These are phyloP conservation scores for Phanerotoma sp. DNA, from an alignment of 2,888 invertebrate species.

Conservation along the genomic window DNA sequence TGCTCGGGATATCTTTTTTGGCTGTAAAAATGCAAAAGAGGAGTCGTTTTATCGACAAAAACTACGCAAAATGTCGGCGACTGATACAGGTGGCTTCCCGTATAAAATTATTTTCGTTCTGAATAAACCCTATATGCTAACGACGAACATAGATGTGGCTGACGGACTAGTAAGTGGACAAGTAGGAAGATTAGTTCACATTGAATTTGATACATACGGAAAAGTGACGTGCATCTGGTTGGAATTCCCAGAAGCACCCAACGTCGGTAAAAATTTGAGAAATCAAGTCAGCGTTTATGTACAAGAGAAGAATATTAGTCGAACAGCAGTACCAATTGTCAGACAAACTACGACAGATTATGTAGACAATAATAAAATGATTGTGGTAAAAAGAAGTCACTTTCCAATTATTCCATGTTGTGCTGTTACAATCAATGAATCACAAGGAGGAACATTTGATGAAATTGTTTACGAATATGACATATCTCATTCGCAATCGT, in stretches of 20 bases:
- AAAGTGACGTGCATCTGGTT: neutral
- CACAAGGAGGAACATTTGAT: neutral
- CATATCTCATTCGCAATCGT: neutral
- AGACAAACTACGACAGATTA: neutral
- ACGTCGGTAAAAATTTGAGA: neutral
- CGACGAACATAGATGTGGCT: slow-evolving; percentile 43
- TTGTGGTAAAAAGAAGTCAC: neutral
- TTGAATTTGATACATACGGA: neutral
- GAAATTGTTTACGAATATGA: neutral
- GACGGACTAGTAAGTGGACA: slow-evolving; percentile 46
- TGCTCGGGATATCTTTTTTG: too few species aligned
- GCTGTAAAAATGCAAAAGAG: too few species aligned
- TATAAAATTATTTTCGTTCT: slow-evolving; percentile 34
- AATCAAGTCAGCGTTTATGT: neutral
- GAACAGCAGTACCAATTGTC: neutral
- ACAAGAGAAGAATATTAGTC: neutral
- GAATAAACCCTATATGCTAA: slow-evolving; percentile 35
- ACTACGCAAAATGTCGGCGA: slow-evolving; percentile 30
- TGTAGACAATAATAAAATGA: neutral
- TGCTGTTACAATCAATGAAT: neutral
- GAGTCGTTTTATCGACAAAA: too few species aligned
- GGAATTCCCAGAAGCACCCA: neutral
- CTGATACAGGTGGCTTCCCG: slow-evolving; percentile 43
- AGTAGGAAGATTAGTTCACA: slow-evolving; percentile 2
- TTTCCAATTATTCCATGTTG: neutral